Percentiles rank a stretch among this genome's conserved stretches.
Evolutionary conservation across 2,888 invertebrate species (phyloP).

Genomic region (Meloe dianella): DNA sequence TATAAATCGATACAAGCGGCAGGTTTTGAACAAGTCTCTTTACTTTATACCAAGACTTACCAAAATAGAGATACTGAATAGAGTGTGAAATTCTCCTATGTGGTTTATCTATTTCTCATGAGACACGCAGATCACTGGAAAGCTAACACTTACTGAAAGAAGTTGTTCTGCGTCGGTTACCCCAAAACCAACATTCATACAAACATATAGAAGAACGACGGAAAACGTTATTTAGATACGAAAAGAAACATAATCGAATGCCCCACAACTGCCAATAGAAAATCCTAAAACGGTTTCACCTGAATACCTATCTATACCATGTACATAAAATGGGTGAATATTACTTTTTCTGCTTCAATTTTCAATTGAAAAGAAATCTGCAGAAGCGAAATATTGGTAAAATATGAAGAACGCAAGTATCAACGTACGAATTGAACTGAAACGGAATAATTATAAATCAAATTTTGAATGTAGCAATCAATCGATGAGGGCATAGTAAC

Average conservation of each 20-base stretch:
- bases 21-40: slow-evolving; percentile 28
- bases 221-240: slow-evolving; percentile 23
- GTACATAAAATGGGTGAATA: background rate
- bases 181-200: slow-evolving; percentile 9
- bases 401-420: background rate
- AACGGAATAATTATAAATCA: background rate
- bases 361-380: background rate
- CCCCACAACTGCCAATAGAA: slow-evolving; percentile 8
- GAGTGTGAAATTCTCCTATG: slow-evolving; percentile 32
- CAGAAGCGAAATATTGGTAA: background rate
- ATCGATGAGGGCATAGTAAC: background rate
- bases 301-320: background rate
- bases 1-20: slow-evolving; percentile 23
- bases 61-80: slow-evolving; percentile 23
- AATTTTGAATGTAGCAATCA: background rate
- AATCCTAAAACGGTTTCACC: background rate
- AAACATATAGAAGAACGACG: background rate
- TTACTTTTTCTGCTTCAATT: slow-evolving; percentile 1
- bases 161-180: slow-evolving; percentile 26
- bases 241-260: slow-evolving; percentile 3
- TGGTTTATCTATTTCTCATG: slow-evolving; percentile 41
- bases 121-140: slow-evolving; percentile 40
- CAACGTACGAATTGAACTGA: background rate
- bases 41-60: slow-evolving; percentile 14
- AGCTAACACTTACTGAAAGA: slow-evolving; percentile 32